A percentile compares a stretch with the other conserved stretches of the same genome.
Evolutionary conservation across 2,888 invertebrate species (phyloP).

Genomic region (Sarcophaga carnaria): DNA sequence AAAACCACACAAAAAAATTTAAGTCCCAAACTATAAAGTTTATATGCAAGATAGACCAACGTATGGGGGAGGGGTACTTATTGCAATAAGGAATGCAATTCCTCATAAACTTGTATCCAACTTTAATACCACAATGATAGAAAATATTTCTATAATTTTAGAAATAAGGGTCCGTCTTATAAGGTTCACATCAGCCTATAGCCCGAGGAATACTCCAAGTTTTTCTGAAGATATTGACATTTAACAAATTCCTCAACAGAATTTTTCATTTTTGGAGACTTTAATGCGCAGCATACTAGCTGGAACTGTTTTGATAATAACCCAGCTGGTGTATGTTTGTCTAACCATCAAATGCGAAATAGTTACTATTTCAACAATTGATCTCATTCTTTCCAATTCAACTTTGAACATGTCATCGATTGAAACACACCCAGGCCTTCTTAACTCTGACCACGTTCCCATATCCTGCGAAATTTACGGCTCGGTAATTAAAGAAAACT

Average conservation of each 20-base stretch:
- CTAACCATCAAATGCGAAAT: no score
- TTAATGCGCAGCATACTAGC: not conserved
- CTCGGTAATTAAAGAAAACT: not conserved
- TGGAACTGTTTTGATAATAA: not conserved
- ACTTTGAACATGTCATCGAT: constrained; percentile 16
- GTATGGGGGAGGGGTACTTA: constrained; percentile 10
- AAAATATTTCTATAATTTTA: constrained; percentile 21
- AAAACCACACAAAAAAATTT: constrained; percentile 1
- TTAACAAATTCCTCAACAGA: constrained; percentile 8
- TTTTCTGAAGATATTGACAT: constrained; percentile 9
- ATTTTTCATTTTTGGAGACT: not conserved
- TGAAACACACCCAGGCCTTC: not conserved
- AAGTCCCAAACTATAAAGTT: not conserved
- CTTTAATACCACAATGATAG: not conserved
- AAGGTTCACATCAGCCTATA: constrained; percentile 13
- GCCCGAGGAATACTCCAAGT: constrained; percentile 15
- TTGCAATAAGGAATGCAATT: not conserved
- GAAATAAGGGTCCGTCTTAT: constrained; percentile 10
- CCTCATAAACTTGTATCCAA: not conserved
- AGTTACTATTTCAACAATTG: not conserved
- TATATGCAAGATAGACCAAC: not conserved
- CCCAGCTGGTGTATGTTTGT: not conserved
- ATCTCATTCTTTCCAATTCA: not conserved
- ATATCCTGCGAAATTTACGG: constrained; percentile 1
- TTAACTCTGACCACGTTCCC: constrained; percentile 7